Base-by-base conservation (phyloP, 2,888 invertebrate genomes). In the Thera obeliscata region DNA sequence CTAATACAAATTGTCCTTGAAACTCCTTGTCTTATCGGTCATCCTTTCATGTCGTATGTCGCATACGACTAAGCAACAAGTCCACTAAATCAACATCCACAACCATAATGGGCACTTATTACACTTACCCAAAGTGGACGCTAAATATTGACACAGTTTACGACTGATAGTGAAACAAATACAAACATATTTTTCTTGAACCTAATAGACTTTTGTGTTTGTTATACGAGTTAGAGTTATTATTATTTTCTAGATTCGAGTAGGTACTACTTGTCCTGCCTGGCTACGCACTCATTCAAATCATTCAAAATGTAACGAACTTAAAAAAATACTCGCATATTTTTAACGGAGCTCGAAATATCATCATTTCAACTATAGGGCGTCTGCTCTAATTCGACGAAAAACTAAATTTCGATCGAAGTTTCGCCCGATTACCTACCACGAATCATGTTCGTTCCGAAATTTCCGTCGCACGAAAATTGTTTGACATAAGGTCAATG, bases 301-400 rank as follows among this genome's bases (percentile, higher is more conserved):
- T n/a, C n/a, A n/a, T n/a, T n/a, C n/a, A n/a, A n/a, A n/a, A n/a
- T n/a, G n/a, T n/a, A n/a, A n/a, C n/a, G n/a, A n/a, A n/a, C n/a
- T n/a, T n/a, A n/a, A n/a, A 22, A 22, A 22, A 22, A 22, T 22
- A 22, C 22, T 22, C 22, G 22, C 22, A 22, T 1, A 22, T 22
- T 22, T 22, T 22, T 22, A 22, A 22, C 22, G 22, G 22, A 22
- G 22, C 22, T 22, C 22, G 22, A 56, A 11, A 12, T 46, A 49
- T n/a, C 38, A 41, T 56, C 55, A 55, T 56, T 70, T 74, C 73
- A 76, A 76, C 77, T 67, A 65, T 66, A 62, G 67, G 70, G 74
- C 56, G 55, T 22, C 22, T 22, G 22, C 22, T 22, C 22, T 22
- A 22, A 22, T 22, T 22, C 22, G 1, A 22, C 22, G 22, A 22